Evolutionary conservation across 2,113 vertebrate species (phyloP).

Genomic region (Apteryx mantelli): DNA sequence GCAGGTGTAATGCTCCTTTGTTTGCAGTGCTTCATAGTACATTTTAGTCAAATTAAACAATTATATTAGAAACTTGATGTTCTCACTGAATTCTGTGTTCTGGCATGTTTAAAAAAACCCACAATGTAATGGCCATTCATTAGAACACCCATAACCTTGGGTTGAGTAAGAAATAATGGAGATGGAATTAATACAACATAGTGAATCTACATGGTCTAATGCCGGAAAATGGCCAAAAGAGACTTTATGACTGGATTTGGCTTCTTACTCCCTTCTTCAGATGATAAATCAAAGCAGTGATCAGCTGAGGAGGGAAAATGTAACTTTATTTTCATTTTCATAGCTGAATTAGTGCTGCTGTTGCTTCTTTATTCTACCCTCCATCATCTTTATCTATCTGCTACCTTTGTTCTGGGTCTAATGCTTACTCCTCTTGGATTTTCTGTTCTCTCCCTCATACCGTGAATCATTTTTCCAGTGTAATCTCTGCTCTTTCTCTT

Average conservation of each 20-base stretch:
- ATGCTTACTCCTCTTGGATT: not conserved
- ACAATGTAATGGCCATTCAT: not conserved
- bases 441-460: not conserved
- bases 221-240: not conserved
- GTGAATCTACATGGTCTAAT: not conserved
- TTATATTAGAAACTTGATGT: not conserved
- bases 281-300: not conserved
- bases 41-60: conserved; percentile 8
- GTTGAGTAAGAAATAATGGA: not conserved
- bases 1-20: not conserved
- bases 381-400: not conserved
- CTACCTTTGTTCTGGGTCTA: not conserved
- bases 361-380: not conserved
- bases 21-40: not conserved
- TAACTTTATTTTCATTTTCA: not conserved
- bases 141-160: not conserved
- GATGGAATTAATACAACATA: not conserved
- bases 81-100: not conserved
- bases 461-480: not conserved
- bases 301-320: not conserved
- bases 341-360: not conserved
- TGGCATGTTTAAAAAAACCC: not conserved
- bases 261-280: not conserved
- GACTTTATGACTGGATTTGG: not conserved
- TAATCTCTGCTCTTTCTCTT: not conserved